phyloP scores from a whole-genome alignment of 2,113 vertebrate genomes.

The Eublepharis macularius region DNA sequence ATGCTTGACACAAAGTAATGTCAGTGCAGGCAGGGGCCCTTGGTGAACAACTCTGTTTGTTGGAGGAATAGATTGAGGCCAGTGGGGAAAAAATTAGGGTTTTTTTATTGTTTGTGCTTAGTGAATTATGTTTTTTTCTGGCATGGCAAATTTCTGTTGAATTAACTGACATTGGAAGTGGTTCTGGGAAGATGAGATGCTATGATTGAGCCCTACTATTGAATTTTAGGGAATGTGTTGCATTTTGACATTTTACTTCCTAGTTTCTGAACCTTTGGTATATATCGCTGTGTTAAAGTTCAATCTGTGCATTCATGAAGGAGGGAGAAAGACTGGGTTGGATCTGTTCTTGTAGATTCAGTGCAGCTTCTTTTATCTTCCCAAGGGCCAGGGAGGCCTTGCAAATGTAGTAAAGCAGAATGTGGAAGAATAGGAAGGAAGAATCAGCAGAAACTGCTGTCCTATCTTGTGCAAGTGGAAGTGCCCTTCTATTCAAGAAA shows the following conservation, averaged over 20 bases:
- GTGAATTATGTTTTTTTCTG: neutral
- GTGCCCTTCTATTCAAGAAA: too few species aligned
- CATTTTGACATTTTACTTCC: neutral
- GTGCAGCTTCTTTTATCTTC: too few species aligned
- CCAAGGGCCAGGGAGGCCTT: too few species aligned
- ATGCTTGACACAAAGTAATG: conserved; percentile 7
- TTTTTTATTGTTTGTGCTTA: neutral
- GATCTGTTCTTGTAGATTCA: too few species aligned
- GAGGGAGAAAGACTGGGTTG: too few species aligned
- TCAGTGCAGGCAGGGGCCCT: neutral
- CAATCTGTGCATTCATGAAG: neutral
- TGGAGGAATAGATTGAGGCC: neutral
- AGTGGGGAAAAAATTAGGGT: too few species aligned
- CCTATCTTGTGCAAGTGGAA: too few species aligned
- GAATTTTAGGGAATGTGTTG: neutral
- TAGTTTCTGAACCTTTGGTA: neutral
- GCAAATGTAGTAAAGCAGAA: too few species aligned
- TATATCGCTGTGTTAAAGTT: neutral
- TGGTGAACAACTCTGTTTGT: neutral
- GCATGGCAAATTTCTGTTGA: neutral
- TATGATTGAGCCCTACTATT: neutral
- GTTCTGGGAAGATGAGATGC: neutral
- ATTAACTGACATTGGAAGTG: neutral
- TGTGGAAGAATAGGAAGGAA: too few species aligned
- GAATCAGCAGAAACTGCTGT: too few species aligned